Evolutionary conservation across 2,888 invertebrate genomes (phyloP), one percentile per base, ranked within the genome.

Genomic region (Hydropsyche betteni): DNA sequence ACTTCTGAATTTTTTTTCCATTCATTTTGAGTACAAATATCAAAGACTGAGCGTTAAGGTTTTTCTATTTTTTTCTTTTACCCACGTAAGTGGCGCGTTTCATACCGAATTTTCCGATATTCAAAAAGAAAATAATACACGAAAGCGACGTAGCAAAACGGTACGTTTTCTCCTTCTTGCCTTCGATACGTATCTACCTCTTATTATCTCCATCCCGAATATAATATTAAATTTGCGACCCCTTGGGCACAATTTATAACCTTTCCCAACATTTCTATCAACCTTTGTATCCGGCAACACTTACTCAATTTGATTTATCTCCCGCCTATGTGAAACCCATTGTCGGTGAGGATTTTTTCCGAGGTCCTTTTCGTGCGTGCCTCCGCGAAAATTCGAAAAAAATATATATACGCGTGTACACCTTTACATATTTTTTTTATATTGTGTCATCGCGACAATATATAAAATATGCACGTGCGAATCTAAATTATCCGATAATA

Each of bases 281-380:
- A 73, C 73, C 73, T 73, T 73, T 73, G 73, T 73, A 73, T 73
- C 61, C 64, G 61, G 61, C 73, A 73, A 73, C 73, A 73, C 73
- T 64, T 73, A 68, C 68, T 64, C 64, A 64, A 68, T 73, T 73
- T 73, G 73, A 73, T 73, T 73, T 73, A 73, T 68, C 64, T 64
- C 24, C 73, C 24, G 73, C 64, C 53, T 51, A 50, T 50, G 61
- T 44, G 44, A 24, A 24, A 51, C 73, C 73, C 38, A 73, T 73
- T 73, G 73, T 73, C 34, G 51, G 64, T n/a, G 64, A 64, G 64
- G 34, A 64, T 64, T 64, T 64, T 64, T 64, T 64, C 64, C 8
- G 24, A n/a, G 16, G 36, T 33, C 64, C 64, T 5, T 36, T 64
- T n/a, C 34, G 64, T 36, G 36, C 64, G 64, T 24, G 36, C 24